A percentile compares a stretch with the other conserved stretches of the same genome.
Conservation (phyloP, 2,888 invertebrate genomes). For the Campoplex nolae region DNA sequence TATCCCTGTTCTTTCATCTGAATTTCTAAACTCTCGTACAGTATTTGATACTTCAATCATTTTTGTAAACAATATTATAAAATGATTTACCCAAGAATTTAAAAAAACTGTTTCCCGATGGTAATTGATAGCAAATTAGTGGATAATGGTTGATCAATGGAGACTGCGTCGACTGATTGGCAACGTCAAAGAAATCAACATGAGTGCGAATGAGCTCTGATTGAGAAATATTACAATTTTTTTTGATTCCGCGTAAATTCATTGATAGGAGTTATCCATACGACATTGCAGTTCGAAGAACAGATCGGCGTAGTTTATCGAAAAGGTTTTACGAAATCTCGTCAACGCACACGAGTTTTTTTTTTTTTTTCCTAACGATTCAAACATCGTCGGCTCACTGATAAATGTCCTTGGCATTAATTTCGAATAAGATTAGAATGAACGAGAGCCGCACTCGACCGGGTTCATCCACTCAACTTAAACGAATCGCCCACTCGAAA, state of each 20-base stretch:
- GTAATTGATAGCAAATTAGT: no score
- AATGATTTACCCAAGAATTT: background rate
- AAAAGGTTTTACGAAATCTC: background rate
- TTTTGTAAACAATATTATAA: background rate
- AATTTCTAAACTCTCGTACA: background rate
- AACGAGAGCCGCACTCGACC: slow-evolving; percentile 48
- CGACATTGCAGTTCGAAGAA: no score
- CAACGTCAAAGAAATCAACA: background rate
- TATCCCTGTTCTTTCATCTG: background rate
- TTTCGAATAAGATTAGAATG: slow-evolving; percentile 63
- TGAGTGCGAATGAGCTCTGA: background rate
- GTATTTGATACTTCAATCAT: background rate
- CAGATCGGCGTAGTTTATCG: background rate
- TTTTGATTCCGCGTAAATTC: no score
- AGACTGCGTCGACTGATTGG: no score
- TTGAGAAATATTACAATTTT: no score
- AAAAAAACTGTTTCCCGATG: no score
- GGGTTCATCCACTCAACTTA: slow-evolving; percentile 62
- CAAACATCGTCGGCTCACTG: slow-evolving; percentile 30
- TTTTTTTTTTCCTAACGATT: slow-evolving; percentile 9
- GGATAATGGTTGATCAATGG: no score
- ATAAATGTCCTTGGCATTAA: slow-evolving; percentile 73
- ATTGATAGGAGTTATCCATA: no score
- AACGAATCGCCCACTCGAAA: slow-evolving; percentile 76
- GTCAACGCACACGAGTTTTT: slow-evolving; percentile 11